phyloP scores from a whole-genome alignment of 2,888 invertebrate genomes.

The Cheilosia vulpina region DNA sequence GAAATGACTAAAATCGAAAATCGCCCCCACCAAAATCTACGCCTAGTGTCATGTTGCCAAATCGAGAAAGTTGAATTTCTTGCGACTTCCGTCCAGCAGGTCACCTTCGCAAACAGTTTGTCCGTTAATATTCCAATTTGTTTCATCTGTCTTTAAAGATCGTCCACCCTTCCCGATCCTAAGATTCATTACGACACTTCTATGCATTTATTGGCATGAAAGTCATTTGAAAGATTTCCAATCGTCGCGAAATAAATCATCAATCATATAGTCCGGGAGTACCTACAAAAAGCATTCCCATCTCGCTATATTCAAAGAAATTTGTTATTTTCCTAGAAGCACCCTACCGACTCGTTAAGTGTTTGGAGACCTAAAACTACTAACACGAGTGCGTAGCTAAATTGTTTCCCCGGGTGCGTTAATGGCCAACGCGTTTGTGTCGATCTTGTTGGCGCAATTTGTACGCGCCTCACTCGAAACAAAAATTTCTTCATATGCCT shows the following conservation, averaged over 20 bases:
- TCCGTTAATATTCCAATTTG: neutral
- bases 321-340: slow-evolving; percentile 3
- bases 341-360: slow-evolving; percentile 10
- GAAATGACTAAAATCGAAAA: too few species aligned
- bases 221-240: slow-evolving; percentile 33
- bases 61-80: slow-evolving; percentile 6
- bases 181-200: slow-evolving; percentile 7
- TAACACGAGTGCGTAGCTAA: slow-evolving; percentile 20
- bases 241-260: slow-evolving; percentile 36
- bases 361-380: slow-evolving; percentile 9
- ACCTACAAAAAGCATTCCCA: slow-evolving; percentile 10
- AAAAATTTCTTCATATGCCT: slow-evolving; percentile 6
- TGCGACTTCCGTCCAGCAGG: neutral
- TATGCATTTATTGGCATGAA: slow-evolving; percentile 8
- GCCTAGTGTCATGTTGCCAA: slow-evolving; percentile 1
- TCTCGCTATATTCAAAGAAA: slow-evolving; percentile 1
- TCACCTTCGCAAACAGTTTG: slow-evolving; percentile 13
- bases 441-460: slow-evolving; percentile 44
- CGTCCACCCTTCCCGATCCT: neutral
- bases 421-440: slow-evolving; percentile 25
- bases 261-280: slow-evolving; percentile 24
- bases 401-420: slow-evolving; percentile 34
- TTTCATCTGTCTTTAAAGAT: neutral
- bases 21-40: neutral
- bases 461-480: slow-evolving; percentile 31